Evolutionary conservation across 2,888 invertebrate genomes (phyloP).

Genomic region (Venusia cambrica): DNA sequence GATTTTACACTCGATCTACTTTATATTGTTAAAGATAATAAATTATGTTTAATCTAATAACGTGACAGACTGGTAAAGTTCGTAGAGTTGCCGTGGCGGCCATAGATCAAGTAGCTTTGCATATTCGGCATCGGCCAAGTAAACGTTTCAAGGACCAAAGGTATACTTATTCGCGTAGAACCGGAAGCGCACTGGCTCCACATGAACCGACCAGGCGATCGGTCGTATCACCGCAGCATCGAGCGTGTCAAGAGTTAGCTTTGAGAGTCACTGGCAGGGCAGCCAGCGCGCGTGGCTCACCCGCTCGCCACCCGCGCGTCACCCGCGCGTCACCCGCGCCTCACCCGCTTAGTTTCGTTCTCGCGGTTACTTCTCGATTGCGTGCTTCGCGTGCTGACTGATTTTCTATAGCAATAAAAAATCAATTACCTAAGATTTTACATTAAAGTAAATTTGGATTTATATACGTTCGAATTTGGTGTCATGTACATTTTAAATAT

Average conservation of each 20-base stretch:
- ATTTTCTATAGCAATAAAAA: slow-evolving; percentile 83
- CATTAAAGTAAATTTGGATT: slow-evolving; percentile 82
- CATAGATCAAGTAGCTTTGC: slow-evolving; percentile 80
- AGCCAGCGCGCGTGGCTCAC: slow-evolving; percentile 31
- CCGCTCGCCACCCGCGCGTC: slow-evolving; percentile 39
- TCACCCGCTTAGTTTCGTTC: slow-evolving; percentile 74
- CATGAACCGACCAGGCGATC: slow-evolving; percentile 74
- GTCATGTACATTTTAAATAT: slow-evolving; percentile 82
- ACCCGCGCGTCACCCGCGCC: slow-evolving; percentile 38
- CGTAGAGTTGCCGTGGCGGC: slow-evolving; percentile 80
- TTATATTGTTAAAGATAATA: slow-evolving; percentile 79
- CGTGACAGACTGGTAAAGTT: slow-evolving; percentile 81
- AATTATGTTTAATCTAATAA: slow-evolving; percentile 81
- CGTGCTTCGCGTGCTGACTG: slow-evolving; percentile 83
- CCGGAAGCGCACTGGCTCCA: slow-evolving; percentile 79
- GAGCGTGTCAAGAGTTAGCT: slow-evolving; percentile 64
- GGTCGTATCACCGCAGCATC: slow-evolving; percentile 64
- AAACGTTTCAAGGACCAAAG: slow-evolving; percentile 79
- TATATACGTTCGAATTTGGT: slow-evolving; percentile 82
- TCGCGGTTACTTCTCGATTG: slow-evolving; percentile 82
- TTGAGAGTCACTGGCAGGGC: slow-evolving; percentile 43
- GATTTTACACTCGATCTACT: slow-evolving; percentile 78
- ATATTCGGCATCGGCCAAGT: slow-evolving; percentile 79
- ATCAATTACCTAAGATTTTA: slow-evolving; percentile 83
- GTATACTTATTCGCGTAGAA: slow-evolving; percentile 80